These are phyloP conservation scores for Agrochola litura DNA, from an alignment of 2,888 invertebrate species.

Conservation along the genomic window DNA sequence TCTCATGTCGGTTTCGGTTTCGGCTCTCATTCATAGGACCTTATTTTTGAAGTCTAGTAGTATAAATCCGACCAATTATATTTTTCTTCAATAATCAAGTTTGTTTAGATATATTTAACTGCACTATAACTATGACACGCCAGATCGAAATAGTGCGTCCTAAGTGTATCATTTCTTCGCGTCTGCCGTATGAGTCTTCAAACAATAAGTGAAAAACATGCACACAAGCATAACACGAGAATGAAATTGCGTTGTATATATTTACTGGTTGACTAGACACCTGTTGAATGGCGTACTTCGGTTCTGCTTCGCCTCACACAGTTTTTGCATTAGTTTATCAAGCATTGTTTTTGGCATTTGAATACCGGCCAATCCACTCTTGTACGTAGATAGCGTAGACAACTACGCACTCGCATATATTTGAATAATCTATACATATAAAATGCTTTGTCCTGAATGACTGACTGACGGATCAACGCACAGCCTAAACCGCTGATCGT, in stretches of 20 bases:
- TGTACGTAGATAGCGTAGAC: conserved; percentile 35
- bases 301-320: conserved; percentile 41
- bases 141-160: not conserved
- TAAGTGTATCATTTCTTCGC: not conserved
- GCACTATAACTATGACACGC: not conserved
- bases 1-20: no score
- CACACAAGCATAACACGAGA: not conserved
- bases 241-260: conserved; percentile 22
- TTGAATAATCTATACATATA: no score
- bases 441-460: no score
- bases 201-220: conserved; percentile 4
- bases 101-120: no score
- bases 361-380: conserved; percentile 57
- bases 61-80: no score
- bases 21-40: no score
- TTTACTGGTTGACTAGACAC: conserved; percentile 18
- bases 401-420: conserved; percentile 60
- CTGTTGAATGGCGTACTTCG: conserved; percentile 12
- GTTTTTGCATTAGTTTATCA: conserved; percentile 39
- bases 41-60: not conserved
- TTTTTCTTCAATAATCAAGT: no score
- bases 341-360: conserved; percentile 54
- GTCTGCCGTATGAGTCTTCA: not conserved
- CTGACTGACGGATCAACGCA: no score
- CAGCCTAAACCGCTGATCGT: no score